phyloP scores from a whole-genome alignment of 2,797 vertebrate genomes.

The Tokudaia tokunoshimensis region DNA sequence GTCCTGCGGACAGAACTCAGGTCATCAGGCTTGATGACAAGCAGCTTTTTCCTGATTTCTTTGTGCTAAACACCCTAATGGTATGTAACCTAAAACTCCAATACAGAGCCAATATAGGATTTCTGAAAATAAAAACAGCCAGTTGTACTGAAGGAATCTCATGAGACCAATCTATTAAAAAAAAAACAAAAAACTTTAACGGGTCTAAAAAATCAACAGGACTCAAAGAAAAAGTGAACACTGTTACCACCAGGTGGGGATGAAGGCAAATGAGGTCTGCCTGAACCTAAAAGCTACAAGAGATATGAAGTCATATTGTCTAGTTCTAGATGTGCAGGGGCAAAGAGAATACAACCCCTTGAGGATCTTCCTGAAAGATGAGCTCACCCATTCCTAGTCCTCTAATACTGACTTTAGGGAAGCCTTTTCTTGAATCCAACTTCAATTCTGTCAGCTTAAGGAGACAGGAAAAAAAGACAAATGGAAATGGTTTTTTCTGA shows the following conservation, averaged over 20 bases:
- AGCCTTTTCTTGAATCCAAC: neutral
- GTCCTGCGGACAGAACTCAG: neutral
- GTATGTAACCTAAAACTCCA: neutral
- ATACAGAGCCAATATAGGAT: neutral
- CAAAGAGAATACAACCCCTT: neutral
- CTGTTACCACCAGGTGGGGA: neutral
- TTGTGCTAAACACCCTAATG: neutral
- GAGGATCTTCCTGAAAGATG: neutral
- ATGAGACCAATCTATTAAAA: neutral
- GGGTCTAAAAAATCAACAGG: neutral
- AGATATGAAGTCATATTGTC: neutral
- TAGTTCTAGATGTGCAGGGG: neutral
- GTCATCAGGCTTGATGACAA: neutral
- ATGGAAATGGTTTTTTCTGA: neutral
- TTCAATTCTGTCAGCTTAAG: neutral
- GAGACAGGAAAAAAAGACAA: neutral
- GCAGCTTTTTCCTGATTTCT: neutral
- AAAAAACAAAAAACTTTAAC: neutral
- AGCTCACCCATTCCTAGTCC: neutral
- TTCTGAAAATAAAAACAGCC: neutral
- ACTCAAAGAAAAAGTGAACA: neutral
- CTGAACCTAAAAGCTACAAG: neutral
- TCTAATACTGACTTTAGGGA: neutral
- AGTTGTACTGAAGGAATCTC: neutral
- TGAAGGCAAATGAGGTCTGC: neutral